Evolutionary conservation across 1,140 invertebrate species (phyloP), one percentile per base, ranked within the genome.

Genomic region (Atta colombica): DNA sequence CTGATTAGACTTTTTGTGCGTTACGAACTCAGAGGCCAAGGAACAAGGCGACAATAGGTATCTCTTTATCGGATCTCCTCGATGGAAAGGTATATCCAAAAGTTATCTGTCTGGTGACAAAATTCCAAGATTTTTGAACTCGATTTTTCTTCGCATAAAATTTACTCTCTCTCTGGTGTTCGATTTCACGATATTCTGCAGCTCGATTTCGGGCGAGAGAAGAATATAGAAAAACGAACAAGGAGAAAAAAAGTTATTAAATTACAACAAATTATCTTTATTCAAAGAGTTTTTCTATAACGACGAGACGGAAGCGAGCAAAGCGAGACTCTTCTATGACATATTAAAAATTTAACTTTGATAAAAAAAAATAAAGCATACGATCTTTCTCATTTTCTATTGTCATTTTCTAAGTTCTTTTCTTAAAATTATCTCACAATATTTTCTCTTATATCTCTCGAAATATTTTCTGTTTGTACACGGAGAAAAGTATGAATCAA

Each of bases 1-100:
- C 78, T 90, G 82, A 72, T 53, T 21, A 51, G 58, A 77, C 16
- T 66, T 88, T 77, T 69, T 69, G 45, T 69, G 12, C 45, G 45
- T 69, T 16, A 14, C 2, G 39, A 25, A 39, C 66, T 49, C 39
- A 49, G 21, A 69, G 39, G 66, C 21, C 71, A 25, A 25, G 25
- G 25, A 25, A 58, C 12, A 18, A 53, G 35, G 7, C 68, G 7
- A 53, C 49, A 51, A 10, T 10, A 74, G 28, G 51, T 74, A 74
- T 55, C 51, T 35, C 18, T 12, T 74, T 74, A 74, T 74, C 71
- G 51, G 71, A 74, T n/a, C 71, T 35, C 10, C 10, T 74, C 18
- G 71, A 12, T 7, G 69, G 31, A 16, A 10, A 58, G 28, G 28
- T 49, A 28, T 55, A 14, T 74, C 0, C 51, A 25, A 55, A n/a